A percentile compares a stretch with the other conserved stretches of the same genome.
Conservation (phyloP, 1,140 invertebrate genomes). For the Cepaea nemoralis region DNA sequence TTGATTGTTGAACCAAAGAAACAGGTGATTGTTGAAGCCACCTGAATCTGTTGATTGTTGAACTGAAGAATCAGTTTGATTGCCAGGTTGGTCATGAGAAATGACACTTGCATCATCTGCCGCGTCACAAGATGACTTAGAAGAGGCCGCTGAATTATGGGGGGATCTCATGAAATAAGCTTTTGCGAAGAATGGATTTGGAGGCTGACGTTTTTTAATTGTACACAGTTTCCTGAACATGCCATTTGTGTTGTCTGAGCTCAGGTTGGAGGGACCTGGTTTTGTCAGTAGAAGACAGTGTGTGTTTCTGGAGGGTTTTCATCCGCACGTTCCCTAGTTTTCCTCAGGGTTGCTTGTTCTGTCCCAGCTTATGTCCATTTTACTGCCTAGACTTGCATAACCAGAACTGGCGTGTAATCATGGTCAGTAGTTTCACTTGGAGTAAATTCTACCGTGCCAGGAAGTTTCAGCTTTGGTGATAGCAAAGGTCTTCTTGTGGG, state of each 20-base stretch:
- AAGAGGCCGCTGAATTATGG: background rate
- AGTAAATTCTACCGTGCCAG: background rate
- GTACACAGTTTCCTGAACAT: background rate
- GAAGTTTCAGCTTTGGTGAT: background rate
- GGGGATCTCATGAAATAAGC: slow-evolving; percentile 28
- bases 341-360: background rate
- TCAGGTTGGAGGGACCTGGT: background rate
- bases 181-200: slow-evolving; percentile 35
- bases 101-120: too few relatives aligned
- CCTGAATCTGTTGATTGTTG: too few relatives aligned
- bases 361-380: background rate
- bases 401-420: background rate
- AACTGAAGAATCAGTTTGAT: too few relatives aligned
- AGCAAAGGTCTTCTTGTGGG: background rate
- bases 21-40: too few relatives aligned
- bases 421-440: background rate
- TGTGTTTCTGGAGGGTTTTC: background rate
- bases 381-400: background rate
- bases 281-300: background rate
- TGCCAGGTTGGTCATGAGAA: too few relatives aligned
- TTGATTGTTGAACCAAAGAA: too few relatives aligned
- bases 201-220: background rate
- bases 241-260: background rate
- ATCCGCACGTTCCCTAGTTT: background rate
- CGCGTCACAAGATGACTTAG: background rate